Conservation (phyloP, 2,888 invertebrate species). For the Dysmachus trigonus region DNA sequence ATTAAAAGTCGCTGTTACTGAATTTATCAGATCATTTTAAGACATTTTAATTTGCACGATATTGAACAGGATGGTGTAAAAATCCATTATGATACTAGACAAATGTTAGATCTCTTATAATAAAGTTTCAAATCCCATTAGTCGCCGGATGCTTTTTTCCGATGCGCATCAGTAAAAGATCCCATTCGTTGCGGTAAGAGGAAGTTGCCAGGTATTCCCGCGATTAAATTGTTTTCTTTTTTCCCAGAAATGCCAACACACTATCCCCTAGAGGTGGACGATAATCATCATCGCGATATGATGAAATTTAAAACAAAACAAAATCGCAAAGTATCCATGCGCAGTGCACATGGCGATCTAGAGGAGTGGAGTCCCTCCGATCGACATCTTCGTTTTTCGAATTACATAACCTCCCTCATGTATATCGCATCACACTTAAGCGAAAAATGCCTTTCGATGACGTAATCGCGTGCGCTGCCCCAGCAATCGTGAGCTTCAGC, state of each 20-base stretch:
- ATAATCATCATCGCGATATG: not conserved
- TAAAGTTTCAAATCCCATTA: not conserved
- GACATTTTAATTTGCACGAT: no score
- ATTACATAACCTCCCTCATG: constrained; percentile 30
- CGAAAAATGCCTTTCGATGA: constrained; percentile 44
- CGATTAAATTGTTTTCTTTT: not conserved
- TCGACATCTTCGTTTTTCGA: constrained; percentile 13
- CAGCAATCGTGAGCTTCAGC: constrained; percentile 15
- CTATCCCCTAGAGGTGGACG: not conserved
- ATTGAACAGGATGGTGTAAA: not conserved
- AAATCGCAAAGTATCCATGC: not conserved
- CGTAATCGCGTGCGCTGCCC: constrained; percentile 38
- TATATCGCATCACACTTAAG: constrained; percentile 38
- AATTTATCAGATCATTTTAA: no score
- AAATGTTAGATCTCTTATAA: not conserved
- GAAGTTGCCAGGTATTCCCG: not conserved
- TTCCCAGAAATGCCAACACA: not conserved
- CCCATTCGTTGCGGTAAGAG: not conserved
- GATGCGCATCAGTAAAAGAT: not conserved
- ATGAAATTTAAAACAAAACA: not conserved
- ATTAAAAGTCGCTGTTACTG: no score
- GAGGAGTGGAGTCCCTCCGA: not conserved
- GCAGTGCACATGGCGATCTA: not conserved
- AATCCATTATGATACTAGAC: not conserved
- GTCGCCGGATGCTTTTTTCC: not conserved